These are phyloP conservation scores for Prosopocoilus inquinatus DNA, from an alignment of 2,888 invertebrate genomes.

Conservation along the genomic window DNA sequence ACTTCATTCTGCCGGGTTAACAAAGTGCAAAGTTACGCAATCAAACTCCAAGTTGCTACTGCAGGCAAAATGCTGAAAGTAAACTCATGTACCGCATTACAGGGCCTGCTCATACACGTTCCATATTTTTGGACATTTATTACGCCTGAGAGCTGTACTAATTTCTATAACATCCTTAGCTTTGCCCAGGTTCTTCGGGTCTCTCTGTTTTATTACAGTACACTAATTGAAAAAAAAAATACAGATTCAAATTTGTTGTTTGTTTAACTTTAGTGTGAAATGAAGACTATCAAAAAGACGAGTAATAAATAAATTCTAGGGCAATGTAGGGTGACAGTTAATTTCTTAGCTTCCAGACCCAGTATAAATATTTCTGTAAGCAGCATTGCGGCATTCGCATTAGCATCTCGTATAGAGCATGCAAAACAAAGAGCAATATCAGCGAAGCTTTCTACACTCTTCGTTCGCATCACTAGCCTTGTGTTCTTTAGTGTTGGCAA, in stretches of 20 bases:
- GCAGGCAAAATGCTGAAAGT: constrained; percentile 32
- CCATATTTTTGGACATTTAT: constrained; percentile 25
- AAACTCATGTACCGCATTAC: constrained; percentile 32
- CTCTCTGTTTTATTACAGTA: too few species aligned
- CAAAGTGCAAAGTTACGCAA: constrained; percentile 49
- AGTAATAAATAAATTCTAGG: not conserved
- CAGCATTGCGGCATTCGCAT: constrained; percentile 34
- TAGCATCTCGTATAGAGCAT: constrained; percentile 32
- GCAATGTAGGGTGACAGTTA: not conserved
- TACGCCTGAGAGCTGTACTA: not conserved
- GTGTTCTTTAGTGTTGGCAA: constrained; percentile 10
- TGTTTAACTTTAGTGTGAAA: too few species aligned
- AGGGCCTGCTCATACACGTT: constrained; percentile 24
- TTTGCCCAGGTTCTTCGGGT: too few species aligned
- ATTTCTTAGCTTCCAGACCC: not conserved
- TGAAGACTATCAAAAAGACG: too few species aligned
- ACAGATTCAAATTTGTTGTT: too few species aligned
- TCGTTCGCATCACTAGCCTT: not conserved
- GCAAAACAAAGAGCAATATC: constrained; percentile 24
- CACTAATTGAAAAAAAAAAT: too few species aligned
- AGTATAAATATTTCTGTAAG: constrained; percentile 1
- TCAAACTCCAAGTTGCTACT: constrained; percentile 38
- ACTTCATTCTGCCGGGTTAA: constrained; percentile 45
- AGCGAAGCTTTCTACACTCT: not conserved
- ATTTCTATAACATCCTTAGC: too few species aligned